Percentiles rank a stretch among this genome's conserved stretches.
phyloP scores from a whole-genome alignment of 1,140 invertebrate genomes.

The Drosophila tropicalis region DNA sequence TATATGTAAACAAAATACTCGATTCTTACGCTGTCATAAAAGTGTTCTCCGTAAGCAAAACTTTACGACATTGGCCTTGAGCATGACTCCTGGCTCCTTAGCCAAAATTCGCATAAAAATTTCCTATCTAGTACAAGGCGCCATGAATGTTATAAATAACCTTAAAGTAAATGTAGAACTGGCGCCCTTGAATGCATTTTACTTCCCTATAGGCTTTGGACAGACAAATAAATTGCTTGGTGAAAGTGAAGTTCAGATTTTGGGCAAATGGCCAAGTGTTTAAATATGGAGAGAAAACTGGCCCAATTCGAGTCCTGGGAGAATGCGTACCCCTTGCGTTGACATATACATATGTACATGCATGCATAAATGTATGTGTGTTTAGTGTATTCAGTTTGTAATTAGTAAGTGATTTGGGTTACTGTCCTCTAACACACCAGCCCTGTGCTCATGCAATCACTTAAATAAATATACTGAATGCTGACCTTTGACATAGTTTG shows the following conservation, averaged over 20 bases:
- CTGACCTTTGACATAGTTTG: conserved; percentile 27
- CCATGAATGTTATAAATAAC: conserved; percentile 67
- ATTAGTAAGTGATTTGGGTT: conserved; percentile 32
- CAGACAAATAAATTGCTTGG: conserved; percentile 35
- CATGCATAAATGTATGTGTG: too few relatives aligned
- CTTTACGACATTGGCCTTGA: conserved; percentile 70
- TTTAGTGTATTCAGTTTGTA: conserved; percentile 30
- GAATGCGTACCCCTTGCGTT: conserved; percentile 1
- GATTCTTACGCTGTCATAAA: conserved; percentile 40
- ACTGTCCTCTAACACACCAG: conserved; percentile 4
- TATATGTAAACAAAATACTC: too few relatives aligned
- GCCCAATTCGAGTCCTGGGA: conserved; percentile 44
- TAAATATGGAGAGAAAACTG: conserved; percentile 25
- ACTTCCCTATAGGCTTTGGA: conserved; percentile 28
- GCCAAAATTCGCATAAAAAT: conserved; percentile 61
- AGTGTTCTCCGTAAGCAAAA: conserved; percentile 62
- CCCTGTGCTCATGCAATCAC: conserved; percentile 9
- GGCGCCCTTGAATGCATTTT: conserved; percentile 69
- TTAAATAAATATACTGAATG: conserved; percentile 40
- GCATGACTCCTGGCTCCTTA: conserved; percentile 29
- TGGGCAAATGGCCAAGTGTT: conserved; percentile 52
- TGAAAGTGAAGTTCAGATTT: conserved; percentile 40
- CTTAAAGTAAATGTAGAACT: conserved; percentile 44
- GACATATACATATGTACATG: neutral
- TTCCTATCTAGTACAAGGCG: conserved; percentile 56